phyloP scores from a whole-genome alignment of 2,113 vertebrate species.

The Podilymbus podiceps region DNA sequence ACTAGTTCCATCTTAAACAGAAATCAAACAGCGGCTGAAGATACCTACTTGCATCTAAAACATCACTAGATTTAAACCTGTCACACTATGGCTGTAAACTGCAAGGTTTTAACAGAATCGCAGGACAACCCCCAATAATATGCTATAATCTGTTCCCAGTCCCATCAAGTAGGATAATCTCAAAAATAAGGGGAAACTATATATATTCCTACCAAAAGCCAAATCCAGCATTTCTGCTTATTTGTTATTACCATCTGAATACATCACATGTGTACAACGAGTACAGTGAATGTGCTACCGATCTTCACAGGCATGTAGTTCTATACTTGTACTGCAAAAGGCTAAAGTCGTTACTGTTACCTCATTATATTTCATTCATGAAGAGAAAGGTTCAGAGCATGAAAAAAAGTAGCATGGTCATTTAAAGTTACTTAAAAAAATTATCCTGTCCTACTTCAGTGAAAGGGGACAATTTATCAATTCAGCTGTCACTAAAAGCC shows the following conservation, averaged over 20 bases:
- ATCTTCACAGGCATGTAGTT: neutral
- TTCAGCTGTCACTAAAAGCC: neutral
- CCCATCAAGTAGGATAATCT: neutral
- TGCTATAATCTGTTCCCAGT: neutral
- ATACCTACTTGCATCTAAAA: neutral
- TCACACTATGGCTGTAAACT: neutral
- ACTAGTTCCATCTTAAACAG: neutral
- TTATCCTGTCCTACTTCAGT: neutral
- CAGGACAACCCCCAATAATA: neutral
- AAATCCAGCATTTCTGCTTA: neutral
- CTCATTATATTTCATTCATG: neutral
- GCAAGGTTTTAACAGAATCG: neutral
- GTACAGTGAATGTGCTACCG: neutral
- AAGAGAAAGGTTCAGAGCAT: neutral
- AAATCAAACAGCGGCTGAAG: neutral
- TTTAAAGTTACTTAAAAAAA: neutral
- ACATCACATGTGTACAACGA: rapidly evolving
- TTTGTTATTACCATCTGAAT: neutral
- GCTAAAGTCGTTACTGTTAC: neutral
- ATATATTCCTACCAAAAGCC: neutral
- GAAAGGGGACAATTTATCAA: neutral
- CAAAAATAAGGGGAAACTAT: neutral
- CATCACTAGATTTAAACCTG: neutral
- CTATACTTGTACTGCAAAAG: neutral
- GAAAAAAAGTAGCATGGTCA: neutral